Evolutionary conservation across 2,888 invertebrate species (phyloP), one percentile per base, ranked within the genome.

Genomic region (Epsilonema sp.): DNA sequence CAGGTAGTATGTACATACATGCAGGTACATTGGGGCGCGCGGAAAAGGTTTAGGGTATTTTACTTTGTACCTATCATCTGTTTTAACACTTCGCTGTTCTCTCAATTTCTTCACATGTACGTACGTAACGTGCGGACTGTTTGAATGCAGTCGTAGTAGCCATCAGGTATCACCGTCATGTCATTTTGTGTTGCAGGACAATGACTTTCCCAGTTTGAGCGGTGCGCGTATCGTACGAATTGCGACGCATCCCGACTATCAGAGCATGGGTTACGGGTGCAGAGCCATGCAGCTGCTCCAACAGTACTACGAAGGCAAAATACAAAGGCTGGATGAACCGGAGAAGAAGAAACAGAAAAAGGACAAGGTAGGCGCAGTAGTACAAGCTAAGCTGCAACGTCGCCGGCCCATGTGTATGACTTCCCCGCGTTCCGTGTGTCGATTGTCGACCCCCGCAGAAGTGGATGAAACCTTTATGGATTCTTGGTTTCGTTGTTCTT

Each of bases 221-320:
- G 97, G 97, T 1, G 86, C 84, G 1, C 74, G 97, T 52, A 75
- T 99, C 51, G 86, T 99, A 1, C 75, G 97, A 53, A 89, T 97
- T 54, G 97, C 97, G 4, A 92, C 94, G 0, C 92, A 99, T 74
- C 94, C 97, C 0, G 86, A 89, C 55, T 92, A 90, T 66, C 89
- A 90, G 46, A 25, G 49, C 25, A 92, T 92, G 90, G 94, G 94
- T 1, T 99, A 97, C 67, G 97, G 97, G 3, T 77, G 78, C 50
- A 75, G 82, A 47, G 89, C 94, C 0, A 63, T 99, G 3, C 73
- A 78, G 50, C 71, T 92, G 37, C 67, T 97, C 5, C 78, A 81
- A 48, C 76, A 83, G 46, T 99, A 97, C 67, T 99, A 87, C 65
- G 77, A 80, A 53, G 78, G 80, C 1, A 79, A 81, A 47, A 61